Evolutionary conservation across 2,113 vertebrate species (phyloP).

Genomic region (Sphaerodactylus townsendi): DNA sequence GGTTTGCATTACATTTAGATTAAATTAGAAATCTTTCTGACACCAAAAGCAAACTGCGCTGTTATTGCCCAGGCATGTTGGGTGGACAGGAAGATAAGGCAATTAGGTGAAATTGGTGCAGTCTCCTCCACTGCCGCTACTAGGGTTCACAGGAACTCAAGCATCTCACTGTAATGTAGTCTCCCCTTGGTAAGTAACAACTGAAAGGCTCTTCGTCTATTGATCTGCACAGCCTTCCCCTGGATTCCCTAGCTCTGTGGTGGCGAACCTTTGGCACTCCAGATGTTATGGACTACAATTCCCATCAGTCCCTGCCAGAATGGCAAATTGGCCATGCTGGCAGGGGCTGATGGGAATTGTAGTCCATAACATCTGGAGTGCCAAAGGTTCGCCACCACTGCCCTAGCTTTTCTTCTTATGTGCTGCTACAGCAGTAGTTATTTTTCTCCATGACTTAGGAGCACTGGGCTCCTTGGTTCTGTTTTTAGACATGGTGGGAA

Average conservation of each 20-base stretch:
- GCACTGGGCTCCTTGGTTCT: neutral
- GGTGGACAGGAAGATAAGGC: neutral
- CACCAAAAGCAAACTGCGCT: neutral
- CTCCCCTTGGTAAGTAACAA: neutral
- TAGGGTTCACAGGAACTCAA: too few species aligned
- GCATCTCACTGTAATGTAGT: neutral
- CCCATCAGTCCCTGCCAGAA: too few species aligned
- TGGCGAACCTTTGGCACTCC: too few species aligned
- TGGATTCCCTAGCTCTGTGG: neutral
- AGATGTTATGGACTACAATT: too few species aligned
- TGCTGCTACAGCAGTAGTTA: neutral
- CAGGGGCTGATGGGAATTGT: too few species aligned
- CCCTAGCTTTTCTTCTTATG: neutral
- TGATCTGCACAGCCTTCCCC: neutral
- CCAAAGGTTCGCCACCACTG: too few species aligned
- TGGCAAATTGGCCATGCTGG: too few species aligned
- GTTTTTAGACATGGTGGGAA: neutral
- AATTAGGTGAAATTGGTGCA: neutral
- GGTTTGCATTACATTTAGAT: neutral
- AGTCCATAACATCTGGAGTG: too few species aligned
- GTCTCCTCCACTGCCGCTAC: too few species aligned
- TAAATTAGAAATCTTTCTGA: neutral
- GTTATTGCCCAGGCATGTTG: neutral
- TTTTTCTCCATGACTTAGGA: neutral
- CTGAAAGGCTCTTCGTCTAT: neutral